phyloP scores from a whole-genome alignment of 2,888 invertebrate genomes.

The Ernsta delagoae region DNA sequence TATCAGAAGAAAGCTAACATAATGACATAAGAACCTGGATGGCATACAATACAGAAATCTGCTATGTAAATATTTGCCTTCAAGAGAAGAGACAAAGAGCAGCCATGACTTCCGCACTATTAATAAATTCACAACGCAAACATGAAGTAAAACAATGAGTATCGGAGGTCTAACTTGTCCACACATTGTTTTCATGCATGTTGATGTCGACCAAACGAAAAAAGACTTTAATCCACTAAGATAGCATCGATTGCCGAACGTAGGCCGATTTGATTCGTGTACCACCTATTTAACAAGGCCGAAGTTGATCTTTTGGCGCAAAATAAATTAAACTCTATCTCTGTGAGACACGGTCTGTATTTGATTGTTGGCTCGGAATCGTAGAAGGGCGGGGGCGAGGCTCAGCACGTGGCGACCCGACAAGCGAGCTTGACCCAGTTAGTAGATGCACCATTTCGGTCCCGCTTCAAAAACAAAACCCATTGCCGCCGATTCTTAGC shows the following conservation, averaged over 20 bases:
- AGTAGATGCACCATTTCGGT: conserved; percentile 78
- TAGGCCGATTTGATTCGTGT: conserved; percentile 50
- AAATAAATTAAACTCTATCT: conserved; percentile 55
- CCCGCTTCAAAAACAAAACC: conserved; percentile 71
- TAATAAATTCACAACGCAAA: conserved; percentile 55
- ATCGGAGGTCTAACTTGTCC: conserved; percentile 44
- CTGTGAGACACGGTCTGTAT: conserved; percentile 48
- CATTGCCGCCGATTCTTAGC: conserved; percentile 57
- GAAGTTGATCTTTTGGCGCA: conserved; percentile 46
- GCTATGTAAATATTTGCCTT: conserved; percentile 24
- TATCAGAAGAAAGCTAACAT: too few relatives aligned
- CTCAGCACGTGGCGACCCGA: conserved; percentile 71
- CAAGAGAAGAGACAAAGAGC: conserved; percentile 38
- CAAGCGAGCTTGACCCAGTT: conserved; percentile 81
- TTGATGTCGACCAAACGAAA: conserved; percentile 41
- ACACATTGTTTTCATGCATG: conserved; percentile 47
- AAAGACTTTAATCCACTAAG: conserved; percentile 50
- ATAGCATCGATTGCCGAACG: conserved; percentile 52
- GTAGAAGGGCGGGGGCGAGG: conserved; percentile 49
- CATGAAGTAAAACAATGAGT: conserved; percentile 50
- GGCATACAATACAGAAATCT: not conserved
- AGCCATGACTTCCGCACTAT: conserved; percentile 47
- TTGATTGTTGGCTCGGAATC: conserved; percentile 41
- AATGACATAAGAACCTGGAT: too few relatives aligned
- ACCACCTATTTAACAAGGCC: conserved; percentile 62